These are phyloP conservation scores for Abrostola triplasia DNA, from an alignment of 2,888 invertebrate species.

Conservation along the genomic window DNA sequence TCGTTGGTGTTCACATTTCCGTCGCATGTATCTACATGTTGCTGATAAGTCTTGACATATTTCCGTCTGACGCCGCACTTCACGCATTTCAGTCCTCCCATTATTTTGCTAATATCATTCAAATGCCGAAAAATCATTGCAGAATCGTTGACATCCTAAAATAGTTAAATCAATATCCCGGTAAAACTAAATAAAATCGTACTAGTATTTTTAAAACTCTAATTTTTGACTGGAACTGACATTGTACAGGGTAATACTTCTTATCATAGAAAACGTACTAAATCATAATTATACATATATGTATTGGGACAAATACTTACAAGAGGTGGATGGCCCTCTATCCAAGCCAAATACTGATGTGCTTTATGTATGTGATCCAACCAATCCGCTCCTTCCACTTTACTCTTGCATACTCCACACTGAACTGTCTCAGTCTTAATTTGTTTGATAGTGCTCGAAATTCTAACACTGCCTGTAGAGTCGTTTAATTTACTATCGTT, in stretches of 20 bases:
- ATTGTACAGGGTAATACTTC: too few relatives aligned
- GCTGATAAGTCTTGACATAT: slow-evolving; percentile 51
- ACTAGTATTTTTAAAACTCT: too few relatives aligned
- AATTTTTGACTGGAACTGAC: too few relatives aligned
- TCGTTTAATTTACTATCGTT: slow-evolving; percentile 13
- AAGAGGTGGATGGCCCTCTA: slow-evolving; percentile 38
- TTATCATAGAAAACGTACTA: too few relatives aligned
- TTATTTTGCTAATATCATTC: slow-evolving; percentile 38
- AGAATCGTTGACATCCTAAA: slow-evolving; percentile 35
- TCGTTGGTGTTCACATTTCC: not conserved
- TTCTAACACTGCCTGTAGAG: slow-evolving; percentile 8
- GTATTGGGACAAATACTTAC: slow-evolving; percentile 36
- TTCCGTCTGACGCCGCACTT: slow-evolving; percentile 56
- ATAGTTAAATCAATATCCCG: slow-evolving; percentile 2
- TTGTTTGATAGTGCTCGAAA: slow-evolving; percentile 13
- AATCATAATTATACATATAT: not conserved
- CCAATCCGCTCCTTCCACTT: slow-evolving; percentile 36
- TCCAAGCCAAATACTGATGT: slow-evolving; percentile 55
- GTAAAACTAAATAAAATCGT: too few relatives aligned
- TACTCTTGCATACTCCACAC: slow-evolving; percentile 47
- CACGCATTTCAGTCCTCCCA: slow-evolving; percentile 45
- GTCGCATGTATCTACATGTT: slow-evolving; percentile 37
- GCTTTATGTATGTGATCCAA: slow-evolving; percentile 30
- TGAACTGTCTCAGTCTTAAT: slow-evolving; percentile 25
- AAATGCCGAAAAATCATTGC: slow-evolving; percentile 42